phyloP scores from a whole-genome alignment of 2,797 vertebrate species.

The Choloepus didactylus region DNA sequence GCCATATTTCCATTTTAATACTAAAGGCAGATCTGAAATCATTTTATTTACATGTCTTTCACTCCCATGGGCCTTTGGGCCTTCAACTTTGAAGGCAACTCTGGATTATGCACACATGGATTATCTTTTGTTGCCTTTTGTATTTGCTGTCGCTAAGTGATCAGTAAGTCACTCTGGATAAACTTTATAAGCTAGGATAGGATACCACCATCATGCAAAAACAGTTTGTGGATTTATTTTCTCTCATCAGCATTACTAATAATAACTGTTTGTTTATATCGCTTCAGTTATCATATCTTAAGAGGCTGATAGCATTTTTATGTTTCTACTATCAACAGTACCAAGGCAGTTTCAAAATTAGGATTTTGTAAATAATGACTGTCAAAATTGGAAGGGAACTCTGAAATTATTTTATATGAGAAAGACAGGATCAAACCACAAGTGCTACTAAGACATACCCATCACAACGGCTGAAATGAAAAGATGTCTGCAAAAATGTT shows the following conservation, averaged over 20 bases:
- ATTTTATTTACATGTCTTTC: neutral
- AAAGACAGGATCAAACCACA: neutral
- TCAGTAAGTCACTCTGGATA: neutral
- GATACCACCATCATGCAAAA: neutral
- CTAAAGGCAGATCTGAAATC: neutral
- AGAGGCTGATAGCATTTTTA: neutral
- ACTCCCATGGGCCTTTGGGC: neutral
- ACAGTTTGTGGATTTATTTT: neutral
- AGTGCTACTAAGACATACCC: neutral
- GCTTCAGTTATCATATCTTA: neutral
- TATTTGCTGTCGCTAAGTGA: conserved; percentile 27
- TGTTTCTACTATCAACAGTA: neutral
- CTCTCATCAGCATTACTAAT: neutral
- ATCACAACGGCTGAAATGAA: neutral
- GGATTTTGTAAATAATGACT: conserved; percentile 16
- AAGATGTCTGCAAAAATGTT: neutral
- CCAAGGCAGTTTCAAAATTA: neutral
- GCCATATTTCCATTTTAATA: neutral
- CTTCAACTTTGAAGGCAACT: neutral
- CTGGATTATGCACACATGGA: neutral
- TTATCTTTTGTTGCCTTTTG: neutral
- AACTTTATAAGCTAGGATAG: neutral
- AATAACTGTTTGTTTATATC: neutral
- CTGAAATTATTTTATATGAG: conserved; percentile 20
- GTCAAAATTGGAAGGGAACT: neutral